Base-by-base conservation (phyloP, 2,797 vertebrate genomes). In the Parambassis ranga region DNA sequence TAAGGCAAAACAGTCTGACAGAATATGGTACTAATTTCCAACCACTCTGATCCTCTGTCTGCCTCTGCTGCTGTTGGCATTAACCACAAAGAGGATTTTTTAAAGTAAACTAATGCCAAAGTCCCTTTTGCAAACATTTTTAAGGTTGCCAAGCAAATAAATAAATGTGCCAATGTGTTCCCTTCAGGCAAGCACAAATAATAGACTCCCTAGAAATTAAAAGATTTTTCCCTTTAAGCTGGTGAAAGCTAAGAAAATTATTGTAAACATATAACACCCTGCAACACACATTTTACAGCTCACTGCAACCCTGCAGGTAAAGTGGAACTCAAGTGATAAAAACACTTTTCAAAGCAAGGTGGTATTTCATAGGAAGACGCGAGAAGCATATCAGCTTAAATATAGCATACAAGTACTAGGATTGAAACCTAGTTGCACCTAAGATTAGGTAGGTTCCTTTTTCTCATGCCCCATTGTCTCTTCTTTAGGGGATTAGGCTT, bases 311-410 rank as follows among this genome's bases (percentile, higher is more conserved):
- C 52, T 36, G 56, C 46, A 43, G 64, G 67, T 78, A 55, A 68
- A 83, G 69, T 77, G 80, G 70, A 57, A 64, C 76, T 83, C 15
- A 0, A 69, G 59, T 15, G 39, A 39, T 70, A 69, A 83, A 75
- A 77, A 73, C 66, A 24, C 74, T 65, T 62, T 61, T 65, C 38
- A 72, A 58, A 49, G 33, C 15, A 20, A 70, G 35, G 51, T 39
- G 62, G 31, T 58, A 26, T 71, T 79, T 35, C 52, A 74, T 71
- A 60, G 65, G 67, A 69, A 65, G 33, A 69, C 60, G 65, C 70
- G 63, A 68, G 73, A 84, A 80, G 68, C 59, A 65, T 37, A 74
- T 78, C 65, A 44, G 61, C n/a, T 63, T 59, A 65, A 77, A 83
- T 81, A 79, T 70, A 82, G 67, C 70, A 15, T 56, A 32, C 7